Evolutionary conservation across 2,113 vertebrate species (phyloP).

Genomic region (Epinephelus moara): DNA sequence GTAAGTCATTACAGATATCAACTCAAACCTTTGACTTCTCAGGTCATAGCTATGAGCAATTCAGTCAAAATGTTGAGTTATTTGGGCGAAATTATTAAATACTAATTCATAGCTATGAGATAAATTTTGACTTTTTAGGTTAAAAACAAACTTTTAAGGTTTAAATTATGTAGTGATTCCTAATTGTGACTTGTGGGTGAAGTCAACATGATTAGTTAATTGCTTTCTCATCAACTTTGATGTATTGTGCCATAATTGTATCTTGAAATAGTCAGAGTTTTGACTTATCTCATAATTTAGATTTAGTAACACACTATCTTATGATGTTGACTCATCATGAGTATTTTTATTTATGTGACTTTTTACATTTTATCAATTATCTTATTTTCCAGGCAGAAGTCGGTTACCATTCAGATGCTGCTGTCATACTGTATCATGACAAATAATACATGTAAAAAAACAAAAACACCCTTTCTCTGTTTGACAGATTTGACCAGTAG

Average conservation of each 20-base stretch:
- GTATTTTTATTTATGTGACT: too few relatives aligned
- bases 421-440: not conserved
- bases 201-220: not conserved
- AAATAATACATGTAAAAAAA: too few relatives aligned
- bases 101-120: too few relatives aligned
- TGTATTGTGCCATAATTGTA: too few relatives aligned
- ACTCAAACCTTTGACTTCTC: not conserved
- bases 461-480: not conserved
- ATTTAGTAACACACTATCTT: not conserved
- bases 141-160: not conserved
- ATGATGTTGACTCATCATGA: not conserved
- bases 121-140: not conserved
- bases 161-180: not conserved
- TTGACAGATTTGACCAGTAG: not conserved
- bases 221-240: too few relatives aligned
- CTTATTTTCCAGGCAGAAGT: not conserved
- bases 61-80: not conserved
- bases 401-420: not conserved
- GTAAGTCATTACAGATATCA: too few relatives aligned
- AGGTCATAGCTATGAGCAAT: not conserved
- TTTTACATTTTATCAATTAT: not conserved
- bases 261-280: too few relatives aligned
- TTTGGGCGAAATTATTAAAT: too few relatives aligned
- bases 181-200: not conserved
- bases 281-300: too few relatives aligned